Evolutionary conservation across 2,113 vertebrate species (phyloP).

Genomic region (Tachysurus vachellii): DNA sequence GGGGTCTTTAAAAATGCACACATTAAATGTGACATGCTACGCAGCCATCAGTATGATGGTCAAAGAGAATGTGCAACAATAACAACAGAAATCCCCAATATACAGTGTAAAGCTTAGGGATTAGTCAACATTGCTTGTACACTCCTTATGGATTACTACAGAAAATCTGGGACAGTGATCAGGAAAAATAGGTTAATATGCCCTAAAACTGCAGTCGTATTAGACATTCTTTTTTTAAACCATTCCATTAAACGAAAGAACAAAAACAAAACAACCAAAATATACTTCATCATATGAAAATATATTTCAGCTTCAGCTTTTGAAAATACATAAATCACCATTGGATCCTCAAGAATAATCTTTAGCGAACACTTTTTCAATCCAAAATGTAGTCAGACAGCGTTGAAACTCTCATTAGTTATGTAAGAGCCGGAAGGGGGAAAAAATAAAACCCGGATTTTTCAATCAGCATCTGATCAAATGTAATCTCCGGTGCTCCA

Average conservation of each 20-base stretch:
- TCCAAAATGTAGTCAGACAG: slow-evolving; percentile 66
- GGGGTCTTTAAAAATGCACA: background rate
- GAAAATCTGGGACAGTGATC: background rate
- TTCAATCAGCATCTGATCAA: slow-evolving; percentile 57
- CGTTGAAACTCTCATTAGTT: slow-evolving; percentile 58
- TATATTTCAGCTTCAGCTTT: no score
- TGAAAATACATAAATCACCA: slow-evolving; percentile 68
- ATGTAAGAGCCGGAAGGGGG: background rate
- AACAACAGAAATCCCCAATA: background rate
- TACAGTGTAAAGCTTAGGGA: background rate
- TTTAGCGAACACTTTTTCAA: slow-evolving; percentile 62
- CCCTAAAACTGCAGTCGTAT: background rate
- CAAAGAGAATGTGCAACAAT: background rate
- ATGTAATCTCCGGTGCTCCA: slow-evolving; percentile 48
- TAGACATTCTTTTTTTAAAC: background rate
- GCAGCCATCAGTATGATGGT: background rate
- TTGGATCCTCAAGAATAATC: slow-evolving; percentile 68
- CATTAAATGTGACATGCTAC: background rate
- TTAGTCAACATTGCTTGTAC: background rate
- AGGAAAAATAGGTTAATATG: slow-evolving; percentile 12
- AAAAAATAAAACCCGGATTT: slow-evolving; percentile 46
- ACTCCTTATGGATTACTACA: background rate
- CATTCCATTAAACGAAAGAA: slow-evolving; percentile 5
- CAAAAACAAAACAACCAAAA: background rate
- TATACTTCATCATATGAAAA: slow-evolving; percentile 35